Percentiles rank a stretch among this genome's conserved stretches.
These are phyloP conservation scores for Etheostoma nigrum DNA, from an alignment of 2,797 vertebrate species.

Conservation along the genomic window DNA sequence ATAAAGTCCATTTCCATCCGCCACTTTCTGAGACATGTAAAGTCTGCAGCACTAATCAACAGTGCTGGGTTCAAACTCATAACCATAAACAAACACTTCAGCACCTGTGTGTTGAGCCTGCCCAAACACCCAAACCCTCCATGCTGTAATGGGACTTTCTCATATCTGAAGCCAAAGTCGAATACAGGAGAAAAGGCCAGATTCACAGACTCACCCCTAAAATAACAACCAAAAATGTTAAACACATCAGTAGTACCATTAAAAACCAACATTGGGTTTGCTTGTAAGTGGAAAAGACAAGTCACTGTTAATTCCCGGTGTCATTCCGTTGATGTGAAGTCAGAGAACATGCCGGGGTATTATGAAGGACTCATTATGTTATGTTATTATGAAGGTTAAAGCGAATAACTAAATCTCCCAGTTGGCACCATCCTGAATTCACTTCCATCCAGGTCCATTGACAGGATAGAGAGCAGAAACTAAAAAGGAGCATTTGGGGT, in stretches of 20 bases:
- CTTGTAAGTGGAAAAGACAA: slow-evolving; percentile 77
- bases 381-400: slow-evolving; percentile 60
- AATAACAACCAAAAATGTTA: slow-evolving; percentile 75
- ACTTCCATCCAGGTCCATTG: slow-evolving; percentile 22
- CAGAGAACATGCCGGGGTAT: slow-evolving; percentile 58
- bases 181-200: slow-evolving; percentile 66
- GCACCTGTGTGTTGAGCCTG: slow-evolving; percentile 77
- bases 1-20: slow-evolving; percentile 64
- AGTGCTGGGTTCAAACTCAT: slow-evolving; percentile 79
- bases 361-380: slow-evolving; percentile 67
- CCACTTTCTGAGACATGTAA: slow-evolving; percentile 64
- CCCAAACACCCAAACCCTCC: slow-evolving; percentile 78
- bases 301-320: slow-evolving; percentile 67
- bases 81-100: slow-evolving; percentile 86
- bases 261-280: slow-evolving; percentile 55
- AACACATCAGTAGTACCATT: slow-evolving; percentile 68
- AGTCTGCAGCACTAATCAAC: slow-evolving; percentile 81
- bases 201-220: slow-evolving; percentile 67
- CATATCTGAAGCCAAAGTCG: slow-evolving; percentile 63
- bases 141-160: slow-evolving; percentile 79
- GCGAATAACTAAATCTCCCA: slow-evolving; percentile 56
- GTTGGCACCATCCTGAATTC: slow-evolving; percentile 41
- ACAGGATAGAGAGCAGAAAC: slow-evolving; percentile 34
- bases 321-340: slow-evolving; percentile 68
- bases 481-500: slow-evolving; percentile 15